Percentiles rank a stretch among this genome's conserved stretches.
Conservation (phyloP, 2,113 vertebrate species). For the Cheilinus undulatus region DNA sequence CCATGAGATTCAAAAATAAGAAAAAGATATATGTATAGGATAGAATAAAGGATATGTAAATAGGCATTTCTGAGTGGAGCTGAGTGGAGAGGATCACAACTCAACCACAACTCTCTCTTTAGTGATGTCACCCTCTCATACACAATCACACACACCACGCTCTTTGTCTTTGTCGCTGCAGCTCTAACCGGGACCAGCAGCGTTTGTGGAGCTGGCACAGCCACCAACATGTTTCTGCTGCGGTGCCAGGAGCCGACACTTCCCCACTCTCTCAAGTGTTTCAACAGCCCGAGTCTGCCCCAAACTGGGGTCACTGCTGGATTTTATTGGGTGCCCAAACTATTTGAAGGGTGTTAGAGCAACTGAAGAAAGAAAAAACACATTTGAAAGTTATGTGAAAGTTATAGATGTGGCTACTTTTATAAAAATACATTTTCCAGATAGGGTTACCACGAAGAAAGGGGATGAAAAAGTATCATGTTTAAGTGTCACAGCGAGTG, state of each 20-base stretch:
- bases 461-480: slow-evolving; percentile 53
- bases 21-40: not conserved
- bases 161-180: slow-evolving; percentile 52
- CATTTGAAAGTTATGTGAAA: slow-evolving; percentile 8
- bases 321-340: slow-evolving; percentile 39
- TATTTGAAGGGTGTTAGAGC: slow-evolving; percentile 18
- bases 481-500: slow-evolving; percentile 64
- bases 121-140: slow-evolving; percentile 45
- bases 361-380: not conserved
- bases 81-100: slow-evolving; percentile 6
- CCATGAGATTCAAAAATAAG: no score
- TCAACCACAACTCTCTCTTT: slow-evolving; percentile 4
- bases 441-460: not conserved
- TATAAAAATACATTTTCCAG: no score
- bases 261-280: slow-evolving; percentile 40
- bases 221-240: slow-evolving; percentile 33
- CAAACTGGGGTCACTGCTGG: slow-evolving; percentile 21
- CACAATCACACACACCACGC: slow-evolving; percentile 35
- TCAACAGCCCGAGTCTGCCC: slow-evolving; percentile 36
- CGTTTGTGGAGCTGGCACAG: slow-evolving; percentile 27
- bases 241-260: slow-evolving; percentile 55
- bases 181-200: slow-evolving; percentile 22
- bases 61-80: not conserved
- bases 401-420: no score
- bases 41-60: not conserved